Evolutionary conservation across 2,113 vertebrate species (phyloP), one percentile per base, ranked within the genome.

Genomic region (Tyrannus savana): DNA sequence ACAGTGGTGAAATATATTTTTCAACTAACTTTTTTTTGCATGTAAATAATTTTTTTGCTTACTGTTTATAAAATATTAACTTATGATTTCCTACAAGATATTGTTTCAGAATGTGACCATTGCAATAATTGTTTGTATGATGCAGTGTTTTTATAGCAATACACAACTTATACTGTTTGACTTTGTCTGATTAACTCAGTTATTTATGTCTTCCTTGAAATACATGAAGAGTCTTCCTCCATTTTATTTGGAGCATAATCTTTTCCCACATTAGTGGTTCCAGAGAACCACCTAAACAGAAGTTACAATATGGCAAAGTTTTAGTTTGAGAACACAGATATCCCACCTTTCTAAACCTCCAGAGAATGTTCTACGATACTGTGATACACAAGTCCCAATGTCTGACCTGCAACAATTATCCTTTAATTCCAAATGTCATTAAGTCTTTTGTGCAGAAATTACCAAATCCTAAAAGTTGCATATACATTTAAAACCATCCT

Each of bases 61-160:
- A 30, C 31, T 83, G n/a, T 58, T 76, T 72, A 24, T 2, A 44
- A 62, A 56, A 49, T 28, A 77, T 25, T 77, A 91, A 53, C 7
- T 72, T 86, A 56, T 23, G 18, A 62, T 75, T 53, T 5, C 0
- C 47, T 74, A 3, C 12, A 77, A 78, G 44, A 52, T 14, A 63
- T 3, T 3, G 1, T 35, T 69, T 56, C 22, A 41, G 3, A 44
- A 52, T 4, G 1, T 16, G 21, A 78, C 37, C 85, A 49, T 0
- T 60, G 14, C 73, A 84, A 52, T 3, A 68, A 42, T 55, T 5
- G 79, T 78, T 37, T 31, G 14, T 37, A 52, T 10, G 31, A 85
- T 28, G 62, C n/a, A 59, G 3, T 12, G 28, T 63, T 79, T 63
- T 85, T 56, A 82, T n/a, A 83, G 49, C 37, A 92, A 68, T 14